These are phyloP conservation scores for Panonychus citri DNA, from an alignment of 1,140 invertebrate species.

Conservation along the genomic window DNA sequence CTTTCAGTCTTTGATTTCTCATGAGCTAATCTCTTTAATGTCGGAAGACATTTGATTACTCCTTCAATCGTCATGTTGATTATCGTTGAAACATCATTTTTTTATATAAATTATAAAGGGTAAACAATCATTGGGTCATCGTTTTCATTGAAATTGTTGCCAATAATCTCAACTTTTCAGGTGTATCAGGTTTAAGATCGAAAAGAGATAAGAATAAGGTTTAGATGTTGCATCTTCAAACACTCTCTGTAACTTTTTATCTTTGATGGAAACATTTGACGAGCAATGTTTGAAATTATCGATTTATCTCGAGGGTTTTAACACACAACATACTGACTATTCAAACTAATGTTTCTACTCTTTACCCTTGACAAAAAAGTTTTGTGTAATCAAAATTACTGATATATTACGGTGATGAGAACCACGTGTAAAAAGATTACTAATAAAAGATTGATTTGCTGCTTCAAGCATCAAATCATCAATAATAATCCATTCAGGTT, in stretches of 20 bases:
- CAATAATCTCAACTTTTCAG: background rate
- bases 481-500: background rate
- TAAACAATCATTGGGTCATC: background rate
- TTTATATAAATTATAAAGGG: background rate
- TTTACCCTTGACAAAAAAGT: background rate
- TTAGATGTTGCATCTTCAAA: background rate
- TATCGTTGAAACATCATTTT: background rate
- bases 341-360: background rate
- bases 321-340: background rate
- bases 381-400: background rate
- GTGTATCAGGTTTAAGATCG: background rate
- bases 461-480: background rate
- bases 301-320: background rate
- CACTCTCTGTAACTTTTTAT: background rate
- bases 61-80: background rate
- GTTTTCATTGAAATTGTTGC: background rate
- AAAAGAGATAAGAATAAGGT: background rate
- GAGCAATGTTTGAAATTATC: background rate
- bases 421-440: too few species aligned
- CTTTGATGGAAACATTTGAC: background rate
- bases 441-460: background rate
- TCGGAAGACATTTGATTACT: background rate
- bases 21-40: background rate
- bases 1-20: background rate
- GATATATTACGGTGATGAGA: too few species aligned